Conservation (phyloP, 1,140 invertebrate species). For the Pristionchus pacificus region DNA sequence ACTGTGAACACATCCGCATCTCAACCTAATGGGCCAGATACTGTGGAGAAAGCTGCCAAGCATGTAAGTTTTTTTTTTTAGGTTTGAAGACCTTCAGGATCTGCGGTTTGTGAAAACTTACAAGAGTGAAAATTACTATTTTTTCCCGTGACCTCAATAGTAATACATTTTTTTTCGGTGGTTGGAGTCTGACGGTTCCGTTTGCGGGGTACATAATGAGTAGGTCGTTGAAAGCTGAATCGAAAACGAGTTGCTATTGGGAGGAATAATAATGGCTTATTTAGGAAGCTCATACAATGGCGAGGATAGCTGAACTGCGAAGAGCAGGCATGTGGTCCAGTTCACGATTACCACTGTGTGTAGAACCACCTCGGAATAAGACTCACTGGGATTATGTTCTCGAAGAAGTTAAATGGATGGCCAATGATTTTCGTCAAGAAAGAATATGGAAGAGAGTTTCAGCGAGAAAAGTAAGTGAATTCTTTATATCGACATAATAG, state of each 20-base stretch:
- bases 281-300: slow-evolving; percentile 27
- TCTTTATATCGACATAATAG: slow-evolving; percentile 3
- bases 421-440: slow-evolving; percentile 93
- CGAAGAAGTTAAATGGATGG: slow-evolving; percentile 97
- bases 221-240: no score
- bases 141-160: no score
- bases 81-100: no score
- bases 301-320: slow-evolving; percentile 38
- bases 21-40: not conserved
- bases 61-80: not conserved
- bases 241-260: no score
- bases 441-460: slow-evolving; percentile 93
- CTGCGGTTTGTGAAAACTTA: no score
- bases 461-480: slow-evolving; percentile 76
- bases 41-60: not conserved
- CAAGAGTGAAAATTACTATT: no score
- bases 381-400: slow-evolving; percentile 95
- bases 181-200: no score
- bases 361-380: slow-evolving; percentile 48
- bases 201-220: no score
- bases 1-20: not conserved
- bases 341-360: slow-evolving; percentile 44
- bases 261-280: no score
- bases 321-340: slow-evolving; percentile 45
- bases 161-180: no score